These are phyloP conservation scores for Dromius quadrimaculatus DNA, from an alignment of 2,888 invertebrate genomes.

Conservation along the genomic window DNA sequence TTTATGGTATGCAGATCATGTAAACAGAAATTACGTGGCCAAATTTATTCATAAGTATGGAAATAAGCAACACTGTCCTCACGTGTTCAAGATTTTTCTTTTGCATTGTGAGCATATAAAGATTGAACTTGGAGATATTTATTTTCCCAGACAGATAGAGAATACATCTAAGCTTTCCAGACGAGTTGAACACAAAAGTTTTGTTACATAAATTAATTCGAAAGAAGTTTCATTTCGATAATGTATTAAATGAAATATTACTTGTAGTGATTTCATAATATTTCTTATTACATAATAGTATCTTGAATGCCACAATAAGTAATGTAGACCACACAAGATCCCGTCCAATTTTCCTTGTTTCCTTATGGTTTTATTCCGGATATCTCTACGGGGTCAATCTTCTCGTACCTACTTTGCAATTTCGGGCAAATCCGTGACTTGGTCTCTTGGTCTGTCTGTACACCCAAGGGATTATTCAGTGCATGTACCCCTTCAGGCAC, in stretches of 20 bases:
- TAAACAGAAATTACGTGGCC: slow-evolving; percentile 9
- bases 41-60: slow-evolving; percentile 25
- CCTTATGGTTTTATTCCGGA: background rate
- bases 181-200: too few relatives aligned
- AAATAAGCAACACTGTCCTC: slow-evolving; percentile 7
- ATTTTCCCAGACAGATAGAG: too few relatives aligned
- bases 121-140: too few relatives aligned
- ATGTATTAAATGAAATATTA: too few relatives aligned
- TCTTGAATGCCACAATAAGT: too few relatives aligned
- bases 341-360: background rate
- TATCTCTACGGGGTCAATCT: slow-evolving; percentile 14
- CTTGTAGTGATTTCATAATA: too few relatives aligned
- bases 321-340: background rate
- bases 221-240: too few relatives aligned
- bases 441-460: background rate
- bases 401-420: slow-evolving; percentile 4
- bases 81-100: too few relatives aligned
- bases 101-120: too few relatives aligned
- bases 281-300: too few relatives aligned
- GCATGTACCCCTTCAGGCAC: slow-evolving; percentile 39
- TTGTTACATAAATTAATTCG: too few relatives aligned
- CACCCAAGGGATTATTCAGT: slow-evolving; percentile 30
- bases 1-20: background rate
- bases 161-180: too few relatives aligned
- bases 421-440: slow-evolving; percentile 44